Evolutionary conservation across 2,113 vertebrate genomes (phyloP).

Genomic region (Neopipo cinnamomea): DNA sequence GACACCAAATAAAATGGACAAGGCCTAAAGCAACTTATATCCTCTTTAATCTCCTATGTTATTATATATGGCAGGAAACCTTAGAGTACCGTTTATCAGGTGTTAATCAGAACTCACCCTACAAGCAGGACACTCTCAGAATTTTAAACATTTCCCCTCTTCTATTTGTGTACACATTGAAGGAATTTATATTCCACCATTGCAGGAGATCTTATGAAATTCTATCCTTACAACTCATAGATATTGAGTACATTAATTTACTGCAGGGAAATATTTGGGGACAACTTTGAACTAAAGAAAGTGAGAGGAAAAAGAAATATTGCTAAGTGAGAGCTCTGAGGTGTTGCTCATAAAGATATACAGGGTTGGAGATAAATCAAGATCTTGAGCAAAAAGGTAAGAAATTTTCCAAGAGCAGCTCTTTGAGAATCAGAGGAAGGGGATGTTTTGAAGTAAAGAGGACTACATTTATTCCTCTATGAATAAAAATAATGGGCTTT

Average conservation of each 20-base stretch:
- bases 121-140: neutral
- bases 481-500: neutral
- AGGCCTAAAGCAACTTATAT: conserved; percentile 23
- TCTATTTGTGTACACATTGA: neutral
- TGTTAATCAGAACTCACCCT: neutral
- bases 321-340: neutral
- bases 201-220: neutral
- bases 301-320: neutral
- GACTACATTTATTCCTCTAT: neutral
- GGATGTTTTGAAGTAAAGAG: neutral
- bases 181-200: conserved; percentile 1
- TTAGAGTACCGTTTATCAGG: neutral
- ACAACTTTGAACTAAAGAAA: neutral
- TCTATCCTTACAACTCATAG: neutral
- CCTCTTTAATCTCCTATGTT: neutral
- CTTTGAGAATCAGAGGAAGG: neutral
- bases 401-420: neutral
- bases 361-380: neutral
- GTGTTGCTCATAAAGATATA: neutral
- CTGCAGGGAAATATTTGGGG: neutral
- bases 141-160: neutral
- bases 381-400: neutral
- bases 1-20: conserved; percentile 13
- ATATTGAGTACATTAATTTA: neutral
- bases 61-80: neutral